Evolutionary conservation across 1,140 invertebrate species (phyloP).

Genomic region (Monomorium pharaonis): DNA sequence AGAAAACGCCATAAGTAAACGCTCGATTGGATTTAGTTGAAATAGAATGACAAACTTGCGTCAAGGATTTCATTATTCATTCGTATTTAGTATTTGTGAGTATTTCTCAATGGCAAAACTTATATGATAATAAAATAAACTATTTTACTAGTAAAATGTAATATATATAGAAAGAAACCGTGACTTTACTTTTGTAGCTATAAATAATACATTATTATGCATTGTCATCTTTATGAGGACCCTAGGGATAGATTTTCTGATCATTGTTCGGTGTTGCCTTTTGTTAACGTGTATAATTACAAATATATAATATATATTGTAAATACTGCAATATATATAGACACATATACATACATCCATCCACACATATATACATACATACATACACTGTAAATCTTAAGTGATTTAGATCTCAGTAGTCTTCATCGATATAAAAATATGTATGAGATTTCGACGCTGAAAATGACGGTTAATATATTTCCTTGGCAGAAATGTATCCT

Average conservation of each 20-base stretch:
- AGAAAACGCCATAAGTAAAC: neutral
- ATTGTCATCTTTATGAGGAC: constrained; percentile 38
- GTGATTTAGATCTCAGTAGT: constrained; percentile 34
- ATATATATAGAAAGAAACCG: constrained; percentile 52
- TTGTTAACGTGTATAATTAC: constrained; percentile 43
- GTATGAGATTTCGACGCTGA: constrained; percentile 39
- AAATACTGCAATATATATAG: constrained; percentile 6
- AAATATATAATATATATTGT: constrained; percentile 47
- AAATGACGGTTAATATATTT: constrained; percentile 49
- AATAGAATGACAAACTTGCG: constrained; percentile 16
- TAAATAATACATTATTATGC: constrained; percentile 14
- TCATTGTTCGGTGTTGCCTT: constrained; percentile 46
- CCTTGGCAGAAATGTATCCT: constrained; percentile 55
- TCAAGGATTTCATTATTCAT: constrained; percentile 1
- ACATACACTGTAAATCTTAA: constrained; percentile 49
- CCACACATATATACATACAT: constrained; percentile 46
- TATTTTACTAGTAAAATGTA: constrained; percentile 65
- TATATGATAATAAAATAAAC: constrained; percentile 48
- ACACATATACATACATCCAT: constrained; percentile 26
- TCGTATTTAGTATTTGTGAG: constrained; percentile 16
- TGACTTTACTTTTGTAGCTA: constrained; percentile 46
- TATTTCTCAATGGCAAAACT: constrained; percentile 36
- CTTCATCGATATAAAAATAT: constrained; percentile 32
- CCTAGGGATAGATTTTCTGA: constrained; percentile 43
- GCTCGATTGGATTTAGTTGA: constrained; percentile 23